These are phyloP conservation scores for Lutjanus argentimaculatus DNA, from an alignment of 2,797 vertebrate species.

Conservation along the genomic window DNA sequence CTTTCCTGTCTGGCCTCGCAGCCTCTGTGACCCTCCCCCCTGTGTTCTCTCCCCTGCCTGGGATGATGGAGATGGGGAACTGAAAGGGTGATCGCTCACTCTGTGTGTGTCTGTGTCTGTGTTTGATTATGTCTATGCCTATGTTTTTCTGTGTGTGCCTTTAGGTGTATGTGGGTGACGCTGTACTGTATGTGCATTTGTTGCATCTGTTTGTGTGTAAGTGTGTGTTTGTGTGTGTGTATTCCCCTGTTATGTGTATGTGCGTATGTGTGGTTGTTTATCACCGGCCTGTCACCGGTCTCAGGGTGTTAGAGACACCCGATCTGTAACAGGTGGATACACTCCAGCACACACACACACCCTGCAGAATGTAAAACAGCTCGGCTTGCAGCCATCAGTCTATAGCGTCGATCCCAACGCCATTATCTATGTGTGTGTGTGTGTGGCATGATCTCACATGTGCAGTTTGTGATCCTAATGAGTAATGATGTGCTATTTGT, in stretches of 20 bases:
- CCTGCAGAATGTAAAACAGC: constrained; percentile 74
- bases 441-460: not conserved
- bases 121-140: constrained; percentile 9
- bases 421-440: constrained; percentile 22
- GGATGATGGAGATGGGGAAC: constrained; percentile 39
- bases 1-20: constrained; percentile 59
- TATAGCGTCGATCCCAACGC: constrained; percentile 26
- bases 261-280: constrained; percentile 69
- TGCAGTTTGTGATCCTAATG: constrained; percentile 36
- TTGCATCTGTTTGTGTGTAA: constrained; percentile 11
- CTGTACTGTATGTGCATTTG: constrained; percentile 13
- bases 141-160: constrained; percentile 15
- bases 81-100: constrained; percentile 32
- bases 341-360: constrained; percentile 69
- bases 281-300: constrained; percentile 74
- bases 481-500: constrained; percentile 36
- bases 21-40: constrained; percentile 19
- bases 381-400: constrained; percentile 63
- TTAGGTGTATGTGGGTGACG: not conserved
- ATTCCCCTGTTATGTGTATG: constrained; percentile 13
- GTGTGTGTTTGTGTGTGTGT: not conserved
- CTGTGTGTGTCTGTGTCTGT: not conserved
- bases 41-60: constrained; percentile 6
- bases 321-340: constrained; percentile 80
- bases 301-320: constrained; percentile 68